Percentiles rank a stretch among this genome's conserved stretches.
These are phyloP conservation scores for Chionodraco myersi DNA, from an alignment of 2,113 vertebrate species.

Conservation along the genomic window DNA sequence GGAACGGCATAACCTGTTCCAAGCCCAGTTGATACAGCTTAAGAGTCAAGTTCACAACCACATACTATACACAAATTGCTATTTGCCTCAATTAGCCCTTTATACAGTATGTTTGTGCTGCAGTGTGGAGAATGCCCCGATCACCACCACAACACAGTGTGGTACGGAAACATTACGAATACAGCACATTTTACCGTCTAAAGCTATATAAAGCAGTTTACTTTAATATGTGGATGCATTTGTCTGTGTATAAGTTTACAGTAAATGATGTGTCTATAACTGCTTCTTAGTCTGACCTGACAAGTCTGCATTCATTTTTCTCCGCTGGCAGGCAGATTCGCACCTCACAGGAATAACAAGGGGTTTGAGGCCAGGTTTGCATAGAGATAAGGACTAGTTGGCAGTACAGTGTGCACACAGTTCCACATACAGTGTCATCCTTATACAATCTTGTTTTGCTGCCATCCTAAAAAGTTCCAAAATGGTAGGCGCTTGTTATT, in stretches of 20 bases:
- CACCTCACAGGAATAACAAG: slow-evolving; percentile 64
- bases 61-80: slow-evolving; percentile 9
- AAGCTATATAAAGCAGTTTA: neutral
- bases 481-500: neutral
- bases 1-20: slow-evolving; percentile 72
- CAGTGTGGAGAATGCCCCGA: neutral
- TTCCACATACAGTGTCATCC: neutral
- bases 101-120: slow-evolving; percentile 11
- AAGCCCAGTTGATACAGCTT: slow-evolving; percentile 72
- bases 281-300: slow-evolving; percentile 42
- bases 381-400: slow-evolving; percentile 28
- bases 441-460: slow-evolving; percentile 10
- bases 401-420: slow-evolving; percentile 10
- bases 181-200: neutral
- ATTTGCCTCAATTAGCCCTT: neutral
- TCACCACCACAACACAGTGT: neutral
- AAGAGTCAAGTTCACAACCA: neutral
- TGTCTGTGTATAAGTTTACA: neutral
- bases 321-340: slow-evolving; percentile 54
- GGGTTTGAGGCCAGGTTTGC: slow-evolving; percentile 45
- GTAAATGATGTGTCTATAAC: slow-evolving; percentile 15
- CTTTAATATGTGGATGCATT: neutral
- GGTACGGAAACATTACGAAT: neutral
- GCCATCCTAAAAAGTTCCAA: slow-evolving; percentile 6
- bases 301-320: slow-evolving; percentile 59